phyloP scores from a whole-genome alignment of 2,113 vertebrate genomes.

The Macaca nemestrina region DNA sequence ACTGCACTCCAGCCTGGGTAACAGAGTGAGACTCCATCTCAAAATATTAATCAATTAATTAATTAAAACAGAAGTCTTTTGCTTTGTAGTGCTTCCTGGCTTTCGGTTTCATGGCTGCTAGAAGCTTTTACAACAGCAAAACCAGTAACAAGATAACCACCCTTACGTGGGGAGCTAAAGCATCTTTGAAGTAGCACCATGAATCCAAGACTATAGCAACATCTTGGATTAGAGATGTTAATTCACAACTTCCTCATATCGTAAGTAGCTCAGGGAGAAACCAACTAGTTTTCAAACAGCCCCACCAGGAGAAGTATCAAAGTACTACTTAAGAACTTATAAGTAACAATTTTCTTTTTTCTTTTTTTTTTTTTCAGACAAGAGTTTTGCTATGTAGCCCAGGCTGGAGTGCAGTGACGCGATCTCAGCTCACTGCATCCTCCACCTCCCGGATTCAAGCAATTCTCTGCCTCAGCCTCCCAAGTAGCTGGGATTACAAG shows the following conservation, averaged over 20 bases:
- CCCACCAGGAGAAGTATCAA: neutral
- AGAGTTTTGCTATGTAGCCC: too few relatives aligned
- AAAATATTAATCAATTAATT: too few relatives aligned
- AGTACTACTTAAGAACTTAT: neutral
- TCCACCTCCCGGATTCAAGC: too few relatives aligned
- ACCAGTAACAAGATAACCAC: neutral
- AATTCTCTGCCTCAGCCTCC: too few relatives aligned
- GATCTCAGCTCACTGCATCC: too few relatives aligned
- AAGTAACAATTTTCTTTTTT: neutral
- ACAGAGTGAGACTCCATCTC: too few relatives aligned
- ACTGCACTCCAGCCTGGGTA: too few relatives aligned
- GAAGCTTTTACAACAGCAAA: neutral
- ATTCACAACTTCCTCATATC: neutral
- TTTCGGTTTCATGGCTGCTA: neutral
- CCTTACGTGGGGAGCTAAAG: neutral
- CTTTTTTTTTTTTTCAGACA: too few relatives aligned
- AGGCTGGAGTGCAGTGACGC: too few relatives aligned
- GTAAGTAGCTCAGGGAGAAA: slow-evolving; percentile 22
- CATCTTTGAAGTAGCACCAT: neutral
- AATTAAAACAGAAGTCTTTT: neutral
- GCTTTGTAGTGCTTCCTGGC: neutral
- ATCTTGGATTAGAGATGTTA: neutral
- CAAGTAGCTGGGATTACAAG: too few relatives aligned
- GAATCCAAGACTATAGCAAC: neutral
- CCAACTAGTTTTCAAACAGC: neutral